phyloP scores from a whole-genome alignment of 2,113 vertebrate species.

The Baryphthengus martii region DNA sequence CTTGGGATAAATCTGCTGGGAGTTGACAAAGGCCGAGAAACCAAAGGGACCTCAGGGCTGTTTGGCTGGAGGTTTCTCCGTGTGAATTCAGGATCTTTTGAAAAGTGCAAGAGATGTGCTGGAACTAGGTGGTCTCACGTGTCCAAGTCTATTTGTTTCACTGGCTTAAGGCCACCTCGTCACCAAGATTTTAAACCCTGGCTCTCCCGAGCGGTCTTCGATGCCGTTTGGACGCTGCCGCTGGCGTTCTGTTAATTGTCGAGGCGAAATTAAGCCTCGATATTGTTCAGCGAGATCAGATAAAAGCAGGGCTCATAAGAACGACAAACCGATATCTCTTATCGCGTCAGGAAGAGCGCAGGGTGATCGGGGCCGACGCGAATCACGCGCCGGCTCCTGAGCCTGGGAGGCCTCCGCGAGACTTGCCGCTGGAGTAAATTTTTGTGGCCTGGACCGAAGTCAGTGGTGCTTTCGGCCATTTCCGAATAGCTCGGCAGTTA shows the following conservation, averaged over 20 bases:
- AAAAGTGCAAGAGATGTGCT: not conserved
- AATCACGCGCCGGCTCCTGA: not conserved
- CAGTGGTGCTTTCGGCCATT: conserved; percentile 30
- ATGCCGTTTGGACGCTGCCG: not conserved
- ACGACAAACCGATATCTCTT: conserved; percentile 4
- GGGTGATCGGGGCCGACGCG: not conserved
- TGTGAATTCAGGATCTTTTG: not conserved
- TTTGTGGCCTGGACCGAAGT: conserved; percentile 43
- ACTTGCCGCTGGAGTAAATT: not conserved
- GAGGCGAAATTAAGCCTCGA: conserved; percentile 14
- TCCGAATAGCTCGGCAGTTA: not conserved
- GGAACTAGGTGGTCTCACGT: not conserved
- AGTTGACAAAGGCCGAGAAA: not conserved
- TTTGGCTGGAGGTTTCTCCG: not conserved
- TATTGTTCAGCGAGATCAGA: conserved; percentile 1
- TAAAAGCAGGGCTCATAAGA: not conserved
- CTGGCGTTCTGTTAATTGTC: conserved; percentile 45
- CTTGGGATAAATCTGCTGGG: not conserved
- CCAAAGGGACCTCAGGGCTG: not conserved
- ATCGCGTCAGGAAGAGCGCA: not conserved
- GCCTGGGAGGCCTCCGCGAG: not conserved
- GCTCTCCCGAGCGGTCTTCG: not conserved
- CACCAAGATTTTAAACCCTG: not conserved
- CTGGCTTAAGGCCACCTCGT: not conserved
- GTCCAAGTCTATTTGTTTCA: conserved; percentile 24